phyloP scores from a whole-genome alignment of 2,888 invertebrate genomes.

The Bibio marci region DNA sequence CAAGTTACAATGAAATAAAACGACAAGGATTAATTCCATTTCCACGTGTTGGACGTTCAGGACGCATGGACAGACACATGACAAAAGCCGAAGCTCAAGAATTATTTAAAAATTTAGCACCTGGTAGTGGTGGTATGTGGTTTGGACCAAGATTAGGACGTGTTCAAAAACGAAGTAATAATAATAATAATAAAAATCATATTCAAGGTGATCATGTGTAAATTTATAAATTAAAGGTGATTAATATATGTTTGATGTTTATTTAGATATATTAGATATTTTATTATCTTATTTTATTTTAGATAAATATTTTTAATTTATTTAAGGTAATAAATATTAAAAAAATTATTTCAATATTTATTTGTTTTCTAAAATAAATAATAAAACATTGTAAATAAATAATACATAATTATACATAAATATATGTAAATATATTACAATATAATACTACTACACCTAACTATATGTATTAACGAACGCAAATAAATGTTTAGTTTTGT shows the following conservation, averaged over 20 bases:
- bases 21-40: conserved; percentile 30
- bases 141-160: conserved; percentile 50
- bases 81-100: conserved; percentile 23
- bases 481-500: no score
- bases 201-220: conserved; percentile 12
- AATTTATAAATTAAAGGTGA: no score
- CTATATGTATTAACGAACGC: no score
- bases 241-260: conserved; percentile 11
- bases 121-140: conserved; percentile 38
- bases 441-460: no score
- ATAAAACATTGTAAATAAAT: no score
- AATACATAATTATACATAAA: no score
- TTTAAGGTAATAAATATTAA: no score
- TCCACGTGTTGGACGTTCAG: conserved; percentile 30
- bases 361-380: no score
- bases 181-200: conserved; percentile 8
- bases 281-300: background rate
- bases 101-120: conserved; percentile 23
- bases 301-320: no score
- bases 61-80: conserved; percentile 21
- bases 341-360: no score
- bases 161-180: conserved; percentile 21
- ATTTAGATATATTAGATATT: background rate
- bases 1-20: conserved; percentile 21
- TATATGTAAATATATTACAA: no score